Base-by-base conservation (phyloP, 1,140 invertebrate species). In the Dendroctonus valens region DNA sequence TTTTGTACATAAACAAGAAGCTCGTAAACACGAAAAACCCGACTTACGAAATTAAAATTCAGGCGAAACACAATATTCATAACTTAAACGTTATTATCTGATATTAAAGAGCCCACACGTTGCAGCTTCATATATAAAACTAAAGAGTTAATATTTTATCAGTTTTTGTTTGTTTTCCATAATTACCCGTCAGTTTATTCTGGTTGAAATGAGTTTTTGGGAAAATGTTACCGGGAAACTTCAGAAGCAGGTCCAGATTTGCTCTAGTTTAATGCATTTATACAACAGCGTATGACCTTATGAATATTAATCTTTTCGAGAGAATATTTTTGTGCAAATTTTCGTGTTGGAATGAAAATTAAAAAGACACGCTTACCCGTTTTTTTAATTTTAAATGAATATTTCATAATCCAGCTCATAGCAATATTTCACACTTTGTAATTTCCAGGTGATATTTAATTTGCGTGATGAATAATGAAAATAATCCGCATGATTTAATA, bases 41-140 rank as follows among this genome's bases (percentile, higher is more conserved):
- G 53, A 41, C 53, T 40, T 55, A 55, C 26, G 37, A 58, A 58
- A 44, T 58, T 58, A 58, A 58, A 58, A 58, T 58, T 58, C 55
- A 58, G 14, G 38, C 5, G 7, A 42, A 44, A 26, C 49, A 42
- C 41, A 58, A 58, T 58, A 58, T 58, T 58, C 55, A 58, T 58
- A 58, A 58, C 55, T 58, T 58, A 14, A 58, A 58, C 40, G 55
- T 44, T 58, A 58, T 58, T 58, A 58, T 58, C 55, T 46, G 41
- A 58, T 58, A 58, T 58, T 58, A 58, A 58, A 58, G 12, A 51
- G 55, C 41, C 55, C 55, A 58, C 55, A 58, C 55, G 41, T 58
- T 44, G 55, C 55, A 40, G 26, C 53, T n/a, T 55, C 53, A 55
- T 55, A 41, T 11, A 55, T 39, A 55, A 55, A 55, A 38, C 15